Conservation (phyloP, 1,140 invertebrate genomes). For the Pygmarrhopalites habei region DNA sequence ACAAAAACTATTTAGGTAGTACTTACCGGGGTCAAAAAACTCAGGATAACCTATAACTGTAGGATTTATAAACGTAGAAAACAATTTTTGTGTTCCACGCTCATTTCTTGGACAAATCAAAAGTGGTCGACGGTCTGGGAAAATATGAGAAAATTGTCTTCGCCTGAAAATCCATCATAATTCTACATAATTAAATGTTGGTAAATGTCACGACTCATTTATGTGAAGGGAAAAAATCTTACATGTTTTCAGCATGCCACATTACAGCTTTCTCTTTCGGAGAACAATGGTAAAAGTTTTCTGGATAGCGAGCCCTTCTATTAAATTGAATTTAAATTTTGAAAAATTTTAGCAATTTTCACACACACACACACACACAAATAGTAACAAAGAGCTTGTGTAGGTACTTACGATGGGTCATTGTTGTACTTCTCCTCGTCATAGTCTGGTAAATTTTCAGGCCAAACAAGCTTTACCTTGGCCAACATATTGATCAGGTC, state of each 20-base stretch:
- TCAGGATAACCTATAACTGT: slow-evolving; percentile 30
- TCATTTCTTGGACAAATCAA: slow-evolving; percentile 73
- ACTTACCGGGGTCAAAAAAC: slow-evolving; percentile 27
- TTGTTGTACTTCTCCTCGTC: slow-evolving; percentile 16
- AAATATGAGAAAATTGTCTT: slow-evolving; percentile 61
- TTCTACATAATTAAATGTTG: too few species aligned
- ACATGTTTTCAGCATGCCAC: slow-evolving; percentile 55
- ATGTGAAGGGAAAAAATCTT: too few species aligned
- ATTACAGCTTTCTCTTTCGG: slow-evolving; percentile 65
- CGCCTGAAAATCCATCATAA: too few species aligned
- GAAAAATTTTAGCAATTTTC: too few species aligned
- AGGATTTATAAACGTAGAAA: slow-evolving; percentile 35
- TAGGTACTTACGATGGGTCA: slow-evolving; percentile 20
- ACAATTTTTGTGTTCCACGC: slow-evolving; percentile 47
- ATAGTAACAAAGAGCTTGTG: too few species aligned
- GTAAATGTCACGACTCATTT: too few species aligned
- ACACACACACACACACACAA: too few species aligned
- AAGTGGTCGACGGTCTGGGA: slow-evolving; percentile 60
- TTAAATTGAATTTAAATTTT: too few species aligned
- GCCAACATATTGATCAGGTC: slow-evolving; percentile 27
- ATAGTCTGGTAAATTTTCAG: slow-evolving; percentile 30
- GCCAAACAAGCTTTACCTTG: slow-evolving; percentile 34
- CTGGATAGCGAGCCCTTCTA: slow-evolving; percentile 49
- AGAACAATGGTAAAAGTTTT: slow-evolving; percentile 62
- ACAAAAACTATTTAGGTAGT: too few species aligned